Base-by-base conservation (phyloP, 2,113 vertebrate species). In the Sebastes fasciatus region DNA sequence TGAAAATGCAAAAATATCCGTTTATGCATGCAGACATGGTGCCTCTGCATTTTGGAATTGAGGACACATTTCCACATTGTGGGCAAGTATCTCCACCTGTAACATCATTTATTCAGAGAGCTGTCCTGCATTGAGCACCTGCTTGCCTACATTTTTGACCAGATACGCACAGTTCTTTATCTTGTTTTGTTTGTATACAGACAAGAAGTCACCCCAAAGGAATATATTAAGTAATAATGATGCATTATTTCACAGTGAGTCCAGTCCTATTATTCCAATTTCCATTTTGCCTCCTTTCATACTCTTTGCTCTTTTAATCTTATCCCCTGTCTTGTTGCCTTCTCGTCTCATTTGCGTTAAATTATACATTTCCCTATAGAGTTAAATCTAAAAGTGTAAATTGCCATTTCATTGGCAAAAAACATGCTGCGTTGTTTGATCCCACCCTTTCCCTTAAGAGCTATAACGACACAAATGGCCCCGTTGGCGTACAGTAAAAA, bases 401-500 rank as follows among this genome's bases (percentile, higher is more conserved):
- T 7, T 51, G 2, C 26, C 21, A 67, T 55, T 65, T 49, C 26
- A 67, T 16, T 34, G 16, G 12, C 21, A n/a, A 55, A 62, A 77
- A 66, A 70, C 9, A 1, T 9, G 46, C 5, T 4, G 1, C 0
- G 5, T 10, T 17, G n/a, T 63, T 54, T 80, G 1, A 77, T 34
- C 52, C 5, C 2, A 0, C 34, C 6, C 0, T 8, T 6, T 45
- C 73, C 52, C 65, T 23, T 13, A 66, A 34, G 51, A 70, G 23
- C 75, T 54, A 63, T 68, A 52, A 64, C 0, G 40, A 67, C 45
- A 73, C 75, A 78, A 86, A 88, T 23, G 65, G 51, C n/a, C 52
- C 60, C 51, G 3, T 9, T 71, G 69, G 57, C 19, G 4, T 19
- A 11, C 34, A 76, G n/a, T 63, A 49, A 65, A 74, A 77, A 74